phyloP scores from a whole-genome alignment of 2,888 invertebrate species.

The Eristalis arbustorum region DNA sequence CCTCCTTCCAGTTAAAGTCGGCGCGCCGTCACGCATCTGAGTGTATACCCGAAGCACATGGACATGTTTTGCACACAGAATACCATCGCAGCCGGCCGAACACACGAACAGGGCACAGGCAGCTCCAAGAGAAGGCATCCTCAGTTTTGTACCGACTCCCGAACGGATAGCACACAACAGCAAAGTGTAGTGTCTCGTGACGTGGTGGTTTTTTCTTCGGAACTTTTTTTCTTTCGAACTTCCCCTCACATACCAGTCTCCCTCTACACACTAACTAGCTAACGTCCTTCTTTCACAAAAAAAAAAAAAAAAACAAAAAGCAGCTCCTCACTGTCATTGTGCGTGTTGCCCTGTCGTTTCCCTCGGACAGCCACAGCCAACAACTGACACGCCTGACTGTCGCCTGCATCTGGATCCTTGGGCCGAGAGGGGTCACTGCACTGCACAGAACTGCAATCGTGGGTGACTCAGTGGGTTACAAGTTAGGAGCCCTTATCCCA shows the following conservation, averaged over 20 bases:
- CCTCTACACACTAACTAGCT: slow-evolving; percentile 15
- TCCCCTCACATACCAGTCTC: slow-evolving; percentile 52
- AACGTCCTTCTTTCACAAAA: slow-evolving; percentile 21
- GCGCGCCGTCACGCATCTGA: slow-evolving; percentile 56
- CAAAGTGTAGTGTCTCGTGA: slow-evolving; percentile 24
- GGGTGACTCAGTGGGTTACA: neutral
- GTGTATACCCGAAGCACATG: slow-evolving; percentile 51
- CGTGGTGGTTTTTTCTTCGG: slow-evolving; percentile 37
- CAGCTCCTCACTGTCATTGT: neutral
- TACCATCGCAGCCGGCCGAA: slow-evolving; percentile 25
- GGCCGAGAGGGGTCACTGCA: slow-evolving; percentile 55
- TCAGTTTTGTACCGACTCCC: slow-evolving; percentile 68
- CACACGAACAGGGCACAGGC: slow-evolving; percentile 12
- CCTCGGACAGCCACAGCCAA: neutral
- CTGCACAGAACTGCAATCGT: slow-evolving; percentile 11
- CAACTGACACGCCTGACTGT: slow-evolving; percentile 14
- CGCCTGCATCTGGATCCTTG: slow-evolving; percentile 18
- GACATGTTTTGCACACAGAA: slow-evolving; percentile 41
- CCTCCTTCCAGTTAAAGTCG: slow-evolving; percentile 51
- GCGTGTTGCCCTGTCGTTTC: neutral
- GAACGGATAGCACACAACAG: slow-evolving; percentile 55
- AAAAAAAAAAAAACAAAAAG: neutral
- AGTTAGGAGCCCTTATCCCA: slow-evolving; percentile 37
- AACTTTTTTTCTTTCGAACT: slow-evolving; percentile 53
- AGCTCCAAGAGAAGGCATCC: slow-evolving; percentile 38